Base-by-base conservation (phyloP, 2,113 vertebrate species). In the Glareola pratincola region DNA sequence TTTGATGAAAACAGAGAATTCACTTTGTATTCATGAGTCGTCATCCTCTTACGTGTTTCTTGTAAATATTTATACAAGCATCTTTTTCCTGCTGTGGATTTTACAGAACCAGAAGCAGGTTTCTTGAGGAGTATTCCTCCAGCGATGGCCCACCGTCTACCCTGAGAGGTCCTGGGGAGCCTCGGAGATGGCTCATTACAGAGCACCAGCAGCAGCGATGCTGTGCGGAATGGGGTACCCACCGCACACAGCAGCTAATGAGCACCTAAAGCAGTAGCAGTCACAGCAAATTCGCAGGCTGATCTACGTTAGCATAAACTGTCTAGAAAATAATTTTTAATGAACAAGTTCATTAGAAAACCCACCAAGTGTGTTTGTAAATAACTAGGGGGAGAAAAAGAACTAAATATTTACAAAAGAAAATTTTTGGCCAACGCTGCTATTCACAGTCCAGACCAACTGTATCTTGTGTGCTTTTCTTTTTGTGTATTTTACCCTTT, bases 71-170 rank as follows among this genome's bases (percentile, higher is more conserved):
- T 88, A 56, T 50, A 53, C 14, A 47, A 66, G 34, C 12, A 14
- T 51, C 21, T 71, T 36, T 51, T 48, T 59, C 21, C 30, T 34
- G 7, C 34, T 2, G 8, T 87, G 67, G 36, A 34, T n/a, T 60
- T 26, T 45, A 19, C 6, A 1, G 41, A 90, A 45, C 34, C 19
- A 84, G 32, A 71, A 69, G n/a, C 14, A 32, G 54, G 18, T 37
- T 87, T 87, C 26, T 14, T 36, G 34, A 47, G 56, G 24, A 62
- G 36, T 39, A 48, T 67, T 72, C 29, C 82, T 54, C 41, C 0
- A 4, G 45, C 1, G 2, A 47, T 30, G 41, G 34, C 26, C 26
- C 0, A 0, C 20, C 0, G 1, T 7, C 67, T 39, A 29, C 36
- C 68, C 17, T 0, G 2, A 11, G 74, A 80, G 67, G 41, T 62